Base-by-base conservation (phyloP, 2,888 invertebrate species). In the Abrostola tripartita region DNA sequence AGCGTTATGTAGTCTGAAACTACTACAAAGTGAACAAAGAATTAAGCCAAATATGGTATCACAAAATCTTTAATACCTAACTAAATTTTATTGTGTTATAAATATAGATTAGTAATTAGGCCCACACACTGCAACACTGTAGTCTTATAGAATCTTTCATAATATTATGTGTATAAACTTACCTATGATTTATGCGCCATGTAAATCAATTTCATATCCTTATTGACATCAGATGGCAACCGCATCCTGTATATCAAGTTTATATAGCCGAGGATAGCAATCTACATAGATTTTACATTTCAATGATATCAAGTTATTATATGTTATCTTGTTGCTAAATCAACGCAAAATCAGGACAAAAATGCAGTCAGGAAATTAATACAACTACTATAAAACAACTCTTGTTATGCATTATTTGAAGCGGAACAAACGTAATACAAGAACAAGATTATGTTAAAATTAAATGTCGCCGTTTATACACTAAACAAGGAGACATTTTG, bases 211-310 rank as follows among this genome's bases (percentile, higher is more conserved):
- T 69, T 69, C 50, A 52, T 24, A 61, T 70, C 51, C 66, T 65
- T 72, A 70, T 74, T 70, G 61, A 60, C 51, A 70, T 72, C 59
- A 54, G 37, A 66, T 70, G 58, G 58, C 52, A 61, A 65, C 58
- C 10, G 40, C 51, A 74, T 74, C 72, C 72, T 74, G 74, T 66
- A 37, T 56, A 65, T 69, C 70, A 66, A 61, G 65, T 65, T 60
- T 52, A 41, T 47, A 24, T 53, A 42, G 52, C 10, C 44, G 10
- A 11, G 11, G 65, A 69, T 74, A 55, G 50, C 57, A 40, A 61
- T 72, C 55, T 61, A 36, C 50, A 53, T 53, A 53, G 52, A 74
- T 74, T 72, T 72, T 74, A 63, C 52, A 68, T 69, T 74, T 61
- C 49, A 51, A 56, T 74, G 54, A 56, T 65, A 65, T 37, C 5